phyloP scores from a whole-genome alignment of 2,797 vertebrate genomes.

The Aselliscus stoliczkanus region DNA sequence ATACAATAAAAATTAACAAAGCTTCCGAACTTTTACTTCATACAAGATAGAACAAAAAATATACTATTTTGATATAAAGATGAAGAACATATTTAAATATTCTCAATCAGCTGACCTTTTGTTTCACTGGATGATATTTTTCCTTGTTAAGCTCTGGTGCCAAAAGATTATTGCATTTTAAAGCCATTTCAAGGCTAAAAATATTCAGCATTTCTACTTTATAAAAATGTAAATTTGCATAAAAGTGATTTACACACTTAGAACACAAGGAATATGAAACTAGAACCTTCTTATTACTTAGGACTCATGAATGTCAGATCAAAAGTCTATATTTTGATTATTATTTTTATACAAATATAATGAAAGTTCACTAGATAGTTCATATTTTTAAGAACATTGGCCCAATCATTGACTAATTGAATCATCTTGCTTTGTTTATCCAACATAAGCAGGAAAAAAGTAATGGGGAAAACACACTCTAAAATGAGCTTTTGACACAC shows the following conservation, averaged over 20 bases:
- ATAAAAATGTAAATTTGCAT: slow-evolving; percentile 67
- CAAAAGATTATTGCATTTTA: slow-evolving; percentile 69
- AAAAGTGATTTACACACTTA: slow-evolving; percentile 63
- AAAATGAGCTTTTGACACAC: background rate
- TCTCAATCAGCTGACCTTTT: slow-evolving; percentile 79
- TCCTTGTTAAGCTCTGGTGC: slow-evolving; percentile 77
- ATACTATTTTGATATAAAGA: slow-evolving; percentile 49
- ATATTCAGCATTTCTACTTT: slow-evolving; percentile 70
- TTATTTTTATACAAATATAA: slow-evolving; percentile 67
- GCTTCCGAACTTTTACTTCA: slow-evolving; percentile 45
- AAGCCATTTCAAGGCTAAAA: slow-evolving; percentile 66
- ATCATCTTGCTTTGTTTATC: slow-evolving; percentile 12
- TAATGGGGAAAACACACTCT: background rate
- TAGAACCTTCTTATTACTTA: slow-evolving; percentile 40
- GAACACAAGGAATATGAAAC: slow-evolving; percentile 57
- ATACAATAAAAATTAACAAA: slow-evolving; percentile 57
- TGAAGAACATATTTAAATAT: slow-evolving; percentile 73
- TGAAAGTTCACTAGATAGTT: background rate
- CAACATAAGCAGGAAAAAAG: background rate
- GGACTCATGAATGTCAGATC: slow-evolving; percentile 58
- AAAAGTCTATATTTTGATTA: slow-evolving; percentile 52
- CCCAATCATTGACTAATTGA: background rate
- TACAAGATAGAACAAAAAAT: slow-evolving; percentile 41
- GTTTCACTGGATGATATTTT: slow-evolving; percentile 76
- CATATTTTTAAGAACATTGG: background rate